Conservation (phyloP, 2,888 invertebrate genomes). For the Scotopteryx bipunctaria region DNA sequence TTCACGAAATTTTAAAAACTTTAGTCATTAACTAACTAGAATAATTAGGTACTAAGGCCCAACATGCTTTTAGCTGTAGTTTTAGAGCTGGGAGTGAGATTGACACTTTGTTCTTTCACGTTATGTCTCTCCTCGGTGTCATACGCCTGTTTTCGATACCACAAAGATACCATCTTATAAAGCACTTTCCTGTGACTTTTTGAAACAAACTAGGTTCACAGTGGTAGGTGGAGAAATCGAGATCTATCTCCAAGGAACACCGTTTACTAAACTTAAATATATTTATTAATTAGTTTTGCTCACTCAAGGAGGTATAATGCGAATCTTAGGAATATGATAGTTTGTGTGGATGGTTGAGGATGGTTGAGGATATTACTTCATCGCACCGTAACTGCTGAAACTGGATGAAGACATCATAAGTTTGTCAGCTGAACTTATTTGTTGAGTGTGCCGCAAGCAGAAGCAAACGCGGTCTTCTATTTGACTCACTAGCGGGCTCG, state of each 20-base stretch:
- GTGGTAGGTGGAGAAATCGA: no score
- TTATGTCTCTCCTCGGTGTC: constrained; percentile 5
- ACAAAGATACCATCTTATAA: not conserved
- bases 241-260: no score
- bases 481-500: not conserved
- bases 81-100: constrained; percentile 29
- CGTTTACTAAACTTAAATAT: constrained; percentile 4
- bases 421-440: no score
- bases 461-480: not conserved
- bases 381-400: no score
- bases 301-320: constrained; percentile 20
- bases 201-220: not conserved
- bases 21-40: constrained; percentile 11
- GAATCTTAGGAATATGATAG: no score
- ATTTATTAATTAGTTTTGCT: constrained; percentile 14
- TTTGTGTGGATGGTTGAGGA: no score
- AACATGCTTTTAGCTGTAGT: constrained; percentile 23
- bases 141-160: not conserved
- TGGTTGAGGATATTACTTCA: no score
- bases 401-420: no score
- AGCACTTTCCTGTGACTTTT: not conserved
- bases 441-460: no score
- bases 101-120: constrained; percentile 3
- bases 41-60: not conserved
- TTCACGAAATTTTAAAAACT: constrained; percentile 10